A percentile compares a stretch with the other conserved stretches of the same genome.
Evolutionary conservation across 2,113 vertebrate species (phyloP).

Genomic region (Neopipo cinnamomea): DNA sequence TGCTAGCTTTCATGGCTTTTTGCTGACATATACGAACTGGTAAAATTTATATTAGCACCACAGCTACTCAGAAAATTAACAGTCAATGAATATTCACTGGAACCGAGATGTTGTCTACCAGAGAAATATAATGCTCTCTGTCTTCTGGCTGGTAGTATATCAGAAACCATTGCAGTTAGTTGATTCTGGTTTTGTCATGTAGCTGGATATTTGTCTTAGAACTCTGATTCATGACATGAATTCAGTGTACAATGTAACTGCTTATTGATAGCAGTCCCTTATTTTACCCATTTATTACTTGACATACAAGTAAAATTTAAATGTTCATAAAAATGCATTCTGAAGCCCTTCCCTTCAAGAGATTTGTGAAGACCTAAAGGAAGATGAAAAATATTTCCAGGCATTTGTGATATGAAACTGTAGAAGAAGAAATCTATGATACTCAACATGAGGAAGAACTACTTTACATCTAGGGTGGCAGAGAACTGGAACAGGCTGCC

Average conservation of each 20-base stretch:
- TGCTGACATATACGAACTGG: constrained; percentile 14
- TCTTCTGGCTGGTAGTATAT: constrained; percentile 3
- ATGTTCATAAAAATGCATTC: not conserved
- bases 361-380: not conserved
- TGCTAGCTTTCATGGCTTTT: not conserved
- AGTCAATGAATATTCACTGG: constrained; percentile 43
- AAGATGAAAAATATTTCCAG: not conserved
- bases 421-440: not conserved
- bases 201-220: not conserved
- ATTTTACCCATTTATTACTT: not conserved
- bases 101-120: not conserved
- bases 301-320: not conserved
- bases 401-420: not conserved
- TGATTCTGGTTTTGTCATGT: not conserved
- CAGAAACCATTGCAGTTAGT: not conserved
- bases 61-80: constrained; percentile 51
- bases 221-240: not conserved
- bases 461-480: not conserved
- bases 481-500: not conserved
- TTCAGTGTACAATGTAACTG: not conserved
- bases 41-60: constrained; percentile 29
- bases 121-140: constrained; percentile 24
- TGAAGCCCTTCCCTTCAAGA: not conserved
- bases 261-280: not conserved
- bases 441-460: not conserved